Base-by-base conservation (phyloP, 1,140 invertebrate species). In the Proctacanthus coquilletti region DNA sequence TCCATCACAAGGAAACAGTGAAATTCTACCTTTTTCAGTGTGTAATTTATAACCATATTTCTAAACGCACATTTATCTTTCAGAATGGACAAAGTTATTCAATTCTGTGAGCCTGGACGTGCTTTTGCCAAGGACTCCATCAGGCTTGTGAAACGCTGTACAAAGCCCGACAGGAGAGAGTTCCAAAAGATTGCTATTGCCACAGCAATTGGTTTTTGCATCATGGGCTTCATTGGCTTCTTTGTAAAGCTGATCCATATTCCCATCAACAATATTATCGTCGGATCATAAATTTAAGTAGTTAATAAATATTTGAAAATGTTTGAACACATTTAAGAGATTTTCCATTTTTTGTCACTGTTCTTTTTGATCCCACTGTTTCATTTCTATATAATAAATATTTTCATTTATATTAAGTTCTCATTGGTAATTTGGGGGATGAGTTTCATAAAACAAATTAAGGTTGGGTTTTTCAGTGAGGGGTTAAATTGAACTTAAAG, bases 211-310 rank as follows among this genome's bases (percentile, higher is more conserved):
- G 96, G 95, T 34, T 99, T 99, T 69, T 94, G 87, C 53, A 98
- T 98, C 60, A 99, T 99, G 96, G 96, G 96, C 33, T 98, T 99
- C 64, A 98, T 99, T 63, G 95, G 95, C 49, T 99, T 99, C 70
- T 98, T 99, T 52, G 95, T 98, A 5, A 99, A 99, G 68, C 71
- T 98, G 37, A 98, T 98, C 61, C 94, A 98, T 65, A 98, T 99
- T 64, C 96, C 96, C 43, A 99, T 99, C 69, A 99, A 98, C 68
- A 98, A 98, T 65, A 98, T 98, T 61, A 98, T 98, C 72, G 94
- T 98, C 25, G 74, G 74, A 41, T 77, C 74, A 53, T 77, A 75
- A 61, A 25, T 27, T 27, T 27, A 27, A 27, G 23, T n/a, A n/a
- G n/a, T n/a, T n/a, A n/a, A n/a, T n/a, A n/a, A n/a, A n/a, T n/a